Base-by-base conservation (phyloP, 2,797 vertebrate genomes). In the Hephaestus fuliginosus region DNA sequence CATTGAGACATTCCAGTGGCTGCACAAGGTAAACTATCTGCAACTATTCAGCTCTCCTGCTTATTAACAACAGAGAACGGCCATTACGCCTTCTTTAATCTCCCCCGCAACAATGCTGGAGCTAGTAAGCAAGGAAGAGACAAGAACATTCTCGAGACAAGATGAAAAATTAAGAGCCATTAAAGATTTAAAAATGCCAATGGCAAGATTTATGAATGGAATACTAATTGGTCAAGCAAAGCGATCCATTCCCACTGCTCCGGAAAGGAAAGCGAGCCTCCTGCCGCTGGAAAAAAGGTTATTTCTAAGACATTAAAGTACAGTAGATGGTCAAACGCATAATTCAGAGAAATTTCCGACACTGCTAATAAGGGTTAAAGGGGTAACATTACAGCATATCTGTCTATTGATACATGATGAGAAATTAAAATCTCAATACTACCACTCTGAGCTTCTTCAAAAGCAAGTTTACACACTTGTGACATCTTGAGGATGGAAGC, bases 151-250 rank as follows among this genome's bases (percentile, higher is more conserved):
- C 78, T 70, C 70, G 13, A 89, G 89, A 90, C 85, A 84, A 86
- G 83, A 92, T 93, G 76, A 91, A 91, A 89, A 91, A 93, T 93
- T 91, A 89, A 89, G 87, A 85, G 80, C 81, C 89, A 95, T 94
- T 93, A 94, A 95, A 94, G 92, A 95, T 95, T 95, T 91, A 90
- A 89, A 92, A 94, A 93, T 88, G 92, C 91, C 92, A 93, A 86
- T 83, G 90, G 92, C 86, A 73, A 91, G 91, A 92, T 91, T 88
- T 89, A 85, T 78, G 87, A 85, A 84, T 7, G 44, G 90, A 92
- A 94, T 92, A 76, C 86, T 94, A 94, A 95, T 92, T 84, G 89
- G 81, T 84, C 81, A 88, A 88, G 83, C 49, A 60, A 69, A 79
- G 75, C 70, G n/a, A 81, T 88, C 74, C 15, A 69, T 83, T 79